Base-by-base conservation (phyloP, 2,888 invertebrate genomes). In the Junonia oenone region DNA sequence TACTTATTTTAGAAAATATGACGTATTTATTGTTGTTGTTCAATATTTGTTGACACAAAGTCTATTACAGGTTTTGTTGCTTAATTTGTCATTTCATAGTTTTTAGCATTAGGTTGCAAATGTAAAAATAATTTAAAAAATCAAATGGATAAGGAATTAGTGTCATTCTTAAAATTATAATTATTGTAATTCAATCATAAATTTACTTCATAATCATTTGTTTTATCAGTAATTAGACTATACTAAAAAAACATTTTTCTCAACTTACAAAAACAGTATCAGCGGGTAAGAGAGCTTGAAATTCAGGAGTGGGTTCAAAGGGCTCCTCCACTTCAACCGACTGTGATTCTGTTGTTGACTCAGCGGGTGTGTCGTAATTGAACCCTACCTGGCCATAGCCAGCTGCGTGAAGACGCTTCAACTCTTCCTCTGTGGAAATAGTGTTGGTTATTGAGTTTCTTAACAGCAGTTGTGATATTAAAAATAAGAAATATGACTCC, bases 341-440 rank as follows among this genome's bases (percentile, higher is more conserved):
- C 57, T 91, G 92, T 17, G 91, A 82, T 2, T 90, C 84, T 2
- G 89, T 81, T 8, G 86, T 80, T 0, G 85, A 76, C 60, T 92
- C 91, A 11, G 83, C 81, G 0, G 81, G 78, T 37, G 81, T 78
- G 53, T 94, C 94, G 68, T 96, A 97, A 75, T 93, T 94, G 75
- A 95, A 96, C 13, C 93, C 93, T 40, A 96, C 94, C 82, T 96
- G 95, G 19, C 93, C 93, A 57, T 94, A 95, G 40, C 90, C 92
- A 37, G 95, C 96, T 80, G 93, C 95, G 73, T 94, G 95, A 45
- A 97, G 91, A 51, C 98, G 91, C 81, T 98, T 98, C 76, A 96
- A 88, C 85, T 98, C 98, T 80, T 98, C 98, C 87, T 98, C 98
- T 98, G 84, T 11, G 6, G 2, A 19, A 43, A 43, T 11, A 17